phyloP scores from a whole-genome alignment of 2,888 invertebrate genomes.

The Mythimna vitellina region DNA sequence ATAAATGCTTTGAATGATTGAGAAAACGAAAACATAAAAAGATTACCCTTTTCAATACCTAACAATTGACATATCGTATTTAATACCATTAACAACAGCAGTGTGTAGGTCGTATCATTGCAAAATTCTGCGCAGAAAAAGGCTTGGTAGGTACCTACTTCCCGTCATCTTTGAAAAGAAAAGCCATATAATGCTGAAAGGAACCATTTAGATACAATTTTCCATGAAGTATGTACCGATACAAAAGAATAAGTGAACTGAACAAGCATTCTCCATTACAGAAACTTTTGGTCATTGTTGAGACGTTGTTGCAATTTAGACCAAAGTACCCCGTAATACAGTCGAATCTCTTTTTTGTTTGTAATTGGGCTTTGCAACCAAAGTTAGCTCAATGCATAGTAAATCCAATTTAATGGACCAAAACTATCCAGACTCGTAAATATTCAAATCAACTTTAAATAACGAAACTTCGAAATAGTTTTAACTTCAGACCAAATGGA shows the following conservation, averaged over 20 bases:
- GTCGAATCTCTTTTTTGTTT: constrained; percentile 4
- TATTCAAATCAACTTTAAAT: constrained; percentile 13
- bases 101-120: too few species aligned
- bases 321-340: not conserved
- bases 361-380: constrained; percentile 7
- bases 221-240: not conserved
- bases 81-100: too few species aligned
- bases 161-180: not conserved
- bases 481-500: not conserved
- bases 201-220: not conserved
- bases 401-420: constrained; percentile 9
- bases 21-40: too few species aligned
- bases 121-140: too few species aligned
- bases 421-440: constrained; percentile 29
- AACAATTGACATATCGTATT: too few species aligned
- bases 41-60: too few species aligned
- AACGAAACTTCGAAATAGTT: not conserved
- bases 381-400: not conserved
- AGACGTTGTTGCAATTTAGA: not conserved
- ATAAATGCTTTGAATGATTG: too few species aligned
- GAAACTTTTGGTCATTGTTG: not conserved
- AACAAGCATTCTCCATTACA: constrained; percentile 26
- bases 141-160: not conserved
- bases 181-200: not conserved
- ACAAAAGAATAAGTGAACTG: not conserved